Evolutionary conservation across 1,140 invertebrate species (phyloP).

Genomic region (Caerostris extrusa): DNA sequence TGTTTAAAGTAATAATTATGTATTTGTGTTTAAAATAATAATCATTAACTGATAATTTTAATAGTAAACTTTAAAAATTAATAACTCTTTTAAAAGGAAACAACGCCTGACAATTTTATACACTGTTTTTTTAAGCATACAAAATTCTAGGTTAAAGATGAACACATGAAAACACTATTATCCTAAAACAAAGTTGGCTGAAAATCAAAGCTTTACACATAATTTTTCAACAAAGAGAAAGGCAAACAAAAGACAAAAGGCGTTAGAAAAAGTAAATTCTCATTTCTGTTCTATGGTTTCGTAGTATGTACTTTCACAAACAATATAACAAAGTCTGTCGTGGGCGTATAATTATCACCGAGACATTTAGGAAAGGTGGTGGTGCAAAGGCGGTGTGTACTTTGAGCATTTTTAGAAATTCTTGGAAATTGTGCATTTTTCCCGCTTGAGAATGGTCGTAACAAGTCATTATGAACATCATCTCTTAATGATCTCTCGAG

Average conservation of each 20-base stretch:
- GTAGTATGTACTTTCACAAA: not conserved
- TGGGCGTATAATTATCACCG: constrained; percentile 4
- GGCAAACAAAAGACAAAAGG: constrained; percentile 1
- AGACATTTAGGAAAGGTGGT: not conserved
- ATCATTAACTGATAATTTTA: too few species aligned
- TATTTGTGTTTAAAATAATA: too few species aligned
- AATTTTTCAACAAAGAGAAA: not conserved
- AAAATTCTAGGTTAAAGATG: not conserved
- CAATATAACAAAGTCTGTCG: not conserved
- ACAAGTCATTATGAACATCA: not conserved
- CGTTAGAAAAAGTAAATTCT: not conserved
- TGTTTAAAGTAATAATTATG: too few species aligned
- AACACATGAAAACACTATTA: too few species aligned
- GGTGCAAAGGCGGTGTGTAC: not conserved
- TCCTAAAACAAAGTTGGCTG: too few species aligned
- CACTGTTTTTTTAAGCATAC: not conserved
- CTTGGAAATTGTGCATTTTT: not conserved
- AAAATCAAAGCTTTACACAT: not conserved
- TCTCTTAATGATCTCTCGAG: not conserved
- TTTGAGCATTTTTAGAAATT: not conserved
- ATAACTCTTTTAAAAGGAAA: too few species aligned
- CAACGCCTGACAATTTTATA: not conserved
- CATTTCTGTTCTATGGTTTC: not conserved
- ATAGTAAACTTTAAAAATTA: too few species aligned
- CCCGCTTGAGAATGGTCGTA: not conserved